Evolutionary conservation across 2,888 invertebrate species (phyloP).

Genomic region (Hirtodrosophila alboralis): DNA sequence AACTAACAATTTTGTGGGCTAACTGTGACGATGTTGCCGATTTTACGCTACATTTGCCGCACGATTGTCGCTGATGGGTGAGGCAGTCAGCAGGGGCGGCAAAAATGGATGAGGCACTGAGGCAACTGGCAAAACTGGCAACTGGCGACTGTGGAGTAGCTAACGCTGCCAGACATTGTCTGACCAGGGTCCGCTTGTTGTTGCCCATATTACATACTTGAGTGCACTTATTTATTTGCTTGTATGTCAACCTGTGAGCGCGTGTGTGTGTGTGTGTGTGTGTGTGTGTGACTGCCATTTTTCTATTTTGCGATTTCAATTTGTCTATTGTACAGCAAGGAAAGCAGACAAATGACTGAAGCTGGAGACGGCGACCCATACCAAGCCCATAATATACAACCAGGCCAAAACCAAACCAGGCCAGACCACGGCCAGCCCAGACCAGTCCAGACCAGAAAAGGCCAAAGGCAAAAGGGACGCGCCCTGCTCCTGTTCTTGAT

Average conservation of each 20-base stretch:
- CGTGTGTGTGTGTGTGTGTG: conserved; percentile 38
- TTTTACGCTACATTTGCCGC: conserved; percentile 75
- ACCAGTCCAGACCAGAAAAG: conserved; percentile 14
- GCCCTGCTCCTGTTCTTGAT: conserved; percentile 65
- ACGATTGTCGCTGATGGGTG: conserved; percentile 59
- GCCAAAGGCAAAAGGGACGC: conserved; percentile 30
- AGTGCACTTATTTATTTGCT: conserved; percentile 78
- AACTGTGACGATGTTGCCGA: conserved; percentile 65
- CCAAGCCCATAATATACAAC: not conserved
- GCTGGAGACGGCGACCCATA: conserved; percentile 6
- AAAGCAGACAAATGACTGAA: conserved; percentile 45
- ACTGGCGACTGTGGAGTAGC: conserved; percentile 39
- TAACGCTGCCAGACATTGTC: conserved; percentile 54
- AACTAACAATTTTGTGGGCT: conserved; percentile 69
- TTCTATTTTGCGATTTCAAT: conserved; percentile 72
- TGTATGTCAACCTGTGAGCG: conserved; percentile 63
- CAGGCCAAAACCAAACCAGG: conserved; percentile 7
- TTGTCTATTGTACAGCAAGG: conserved; percentile 60
- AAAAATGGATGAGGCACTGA: too few relatives aligned
- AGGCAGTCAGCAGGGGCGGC: not conserved
- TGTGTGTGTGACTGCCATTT: conserved; percentile 51
- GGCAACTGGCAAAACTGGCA: conserved; percentile 33
- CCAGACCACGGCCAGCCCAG: conserved; percentile 19
- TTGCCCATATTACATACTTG: conserved; percentile 77
- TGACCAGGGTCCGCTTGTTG: conserved; percentile 52